Evolutionary conservation across 2,113 vertebrate species (phyloP).

Genomic region (Cygnus atratus): DNA sequence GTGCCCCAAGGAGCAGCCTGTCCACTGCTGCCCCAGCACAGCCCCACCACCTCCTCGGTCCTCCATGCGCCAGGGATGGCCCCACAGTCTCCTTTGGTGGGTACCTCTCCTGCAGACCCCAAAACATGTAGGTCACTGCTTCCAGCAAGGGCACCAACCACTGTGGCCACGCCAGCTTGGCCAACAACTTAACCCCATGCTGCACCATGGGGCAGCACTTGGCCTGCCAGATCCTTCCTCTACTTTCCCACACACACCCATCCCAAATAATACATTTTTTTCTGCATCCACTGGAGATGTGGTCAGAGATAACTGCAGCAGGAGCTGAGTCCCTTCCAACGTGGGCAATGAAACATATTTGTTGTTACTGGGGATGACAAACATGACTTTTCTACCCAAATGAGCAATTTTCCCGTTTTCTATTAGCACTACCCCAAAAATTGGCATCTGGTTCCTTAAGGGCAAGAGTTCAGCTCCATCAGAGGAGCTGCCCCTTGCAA

Average conservation of each 20-base stretch:
- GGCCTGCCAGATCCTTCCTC: not conserved
- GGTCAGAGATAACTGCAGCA: not conserved
- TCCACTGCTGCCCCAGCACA: not conserved
- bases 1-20: not conserved
- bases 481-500: not conserved
- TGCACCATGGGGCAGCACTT: not conserved
- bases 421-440: not conserved
- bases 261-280: not conserved
- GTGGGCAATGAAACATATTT: not conserved
- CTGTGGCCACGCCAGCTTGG: not conserved
- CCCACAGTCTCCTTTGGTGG: not conserved
- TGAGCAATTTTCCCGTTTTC: not conserved
- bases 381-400: not conserved
- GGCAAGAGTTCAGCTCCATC: not conserved
- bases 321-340: not conserved
- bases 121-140: not conserved
- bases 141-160: not conserved
- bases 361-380: rapidly evolving
- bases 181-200: not conserved
- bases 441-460: not conserved
- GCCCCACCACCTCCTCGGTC: rapidly evolving
- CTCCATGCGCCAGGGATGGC: not conserved
- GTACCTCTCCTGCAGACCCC: not conserved
- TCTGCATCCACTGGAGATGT: not conserved
- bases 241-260: not conserved